A percentile compares a stretch with the other conserved stretches of the same genome.
phyloP scores from a whole-genome alignment of 2,797 vertebrate species.

The Falco biarmicus region DNA sequence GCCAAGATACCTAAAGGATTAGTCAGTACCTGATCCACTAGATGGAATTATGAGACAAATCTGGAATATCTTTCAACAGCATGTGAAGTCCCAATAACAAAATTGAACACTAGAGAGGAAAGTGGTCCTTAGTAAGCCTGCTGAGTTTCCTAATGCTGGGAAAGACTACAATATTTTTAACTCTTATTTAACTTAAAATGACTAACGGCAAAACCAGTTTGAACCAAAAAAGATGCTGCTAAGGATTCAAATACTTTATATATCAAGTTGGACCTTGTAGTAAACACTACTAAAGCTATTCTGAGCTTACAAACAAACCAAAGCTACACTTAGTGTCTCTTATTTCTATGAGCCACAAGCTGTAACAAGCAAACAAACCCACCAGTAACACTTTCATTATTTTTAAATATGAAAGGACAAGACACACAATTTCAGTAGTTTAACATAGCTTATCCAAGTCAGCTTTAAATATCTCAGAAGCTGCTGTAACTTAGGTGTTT shows the following conservation, averaged over 20 bases:
- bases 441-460: not conserved
- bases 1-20: not conserved
- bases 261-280: not conserved
- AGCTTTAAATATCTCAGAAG: constrained; percentile 8
- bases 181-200: not conserved
- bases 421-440: not conserved
- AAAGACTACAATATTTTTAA: not conserved
- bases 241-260: not conserved
- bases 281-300: not conserved
- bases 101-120: not conserved
- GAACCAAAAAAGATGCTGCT: not conserved
- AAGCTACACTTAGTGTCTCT: not conserved
- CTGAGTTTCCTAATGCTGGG: not conserved
- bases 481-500: not conserved
- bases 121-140: not conserved
- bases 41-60: not conserved
- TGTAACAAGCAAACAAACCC: not conserved
- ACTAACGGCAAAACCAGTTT: not conserved
- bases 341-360: not conserved
- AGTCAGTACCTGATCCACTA: not conserved
- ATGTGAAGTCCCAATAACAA: not conserved
- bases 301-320: not conserved
- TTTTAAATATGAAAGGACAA: not conserved
- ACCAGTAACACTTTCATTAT: not conserved
- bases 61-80: not conserved